Evolutionary conservation across 2,113 vertebrate species (phyloP).

Genomic region (Trinectes maculatus): DNA sequence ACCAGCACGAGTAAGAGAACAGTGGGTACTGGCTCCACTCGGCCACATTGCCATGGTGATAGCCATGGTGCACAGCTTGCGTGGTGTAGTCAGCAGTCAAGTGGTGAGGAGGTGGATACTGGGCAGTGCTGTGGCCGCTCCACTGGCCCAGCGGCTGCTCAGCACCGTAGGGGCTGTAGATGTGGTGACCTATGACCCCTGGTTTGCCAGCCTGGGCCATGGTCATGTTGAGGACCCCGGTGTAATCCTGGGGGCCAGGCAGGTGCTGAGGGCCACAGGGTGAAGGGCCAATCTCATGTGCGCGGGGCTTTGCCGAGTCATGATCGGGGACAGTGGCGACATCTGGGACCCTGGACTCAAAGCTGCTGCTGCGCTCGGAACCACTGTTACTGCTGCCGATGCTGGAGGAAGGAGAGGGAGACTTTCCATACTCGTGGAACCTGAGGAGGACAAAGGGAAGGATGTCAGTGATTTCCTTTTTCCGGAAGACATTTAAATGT

Average conservation of each 20-base stretch:
- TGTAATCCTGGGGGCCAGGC: constrained; percentile 82
- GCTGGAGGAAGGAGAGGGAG: constrained; percentile 75
- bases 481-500: neutral
- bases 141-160: constrained; percentile 87
- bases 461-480: neutral
- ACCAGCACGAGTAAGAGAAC: constrained; percentile 92
- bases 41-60: constrained; percentile 83
- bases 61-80: constrained; percentile 83
- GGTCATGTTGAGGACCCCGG: constrained; percentile 83
- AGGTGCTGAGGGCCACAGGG: constrained; percentile 70
- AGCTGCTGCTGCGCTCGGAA: constrained; percentile 66
- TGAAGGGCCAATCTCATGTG: constrained; percentile 64
- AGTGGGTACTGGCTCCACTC: constrained; percentile 93
- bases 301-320: constrained; percentile 68
- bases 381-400: constrained; percentile 60
- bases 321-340: constrained; percentile 82
- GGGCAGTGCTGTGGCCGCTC: constrained; percentile 81
- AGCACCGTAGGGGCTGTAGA: constrained; percentile 82
- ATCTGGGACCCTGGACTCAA: constrained; percentile 80
- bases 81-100: constrained; percentile 85
- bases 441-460: constrained; percentile 27
- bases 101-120: constrained; percentile 83
- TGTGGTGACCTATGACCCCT: constrained; percentile 77
- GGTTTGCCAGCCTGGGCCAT: constrained; percentile 81
- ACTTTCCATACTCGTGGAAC: constrained; percentile 74